phyloP scores from a whole-genome alignment of 2,888 invertebrate species.

The Dolichopus griseipennis region DNA sequence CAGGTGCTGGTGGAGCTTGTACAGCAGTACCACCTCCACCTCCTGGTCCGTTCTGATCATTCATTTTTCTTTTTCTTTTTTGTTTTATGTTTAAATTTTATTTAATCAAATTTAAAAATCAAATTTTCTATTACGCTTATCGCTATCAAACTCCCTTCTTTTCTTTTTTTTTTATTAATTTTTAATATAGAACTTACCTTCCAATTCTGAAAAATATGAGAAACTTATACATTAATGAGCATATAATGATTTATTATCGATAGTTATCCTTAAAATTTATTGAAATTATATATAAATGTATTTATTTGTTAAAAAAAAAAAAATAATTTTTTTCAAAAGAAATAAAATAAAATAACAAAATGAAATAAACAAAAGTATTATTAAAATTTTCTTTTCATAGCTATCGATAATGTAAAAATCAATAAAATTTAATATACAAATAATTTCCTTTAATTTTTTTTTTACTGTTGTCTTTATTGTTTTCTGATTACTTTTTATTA shows the following conservation, averaged over 20 bases:
- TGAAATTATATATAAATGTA: too few species aligned
- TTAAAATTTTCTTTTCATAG: background rate
- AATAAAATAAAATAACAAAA: background rate
- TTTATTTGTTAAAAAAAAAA: too few species aligned
- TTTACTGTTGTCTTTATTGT: background rate
- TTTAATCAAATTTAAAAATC: background rate
- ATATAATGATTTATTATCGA: background rate
- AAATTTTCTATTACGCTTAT: background rate
- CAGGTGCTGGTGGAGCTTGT: conserved; percentile 11
- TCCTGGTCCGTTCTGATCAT: conserved; percentile 21
- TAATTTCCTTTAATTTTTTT: background rate
- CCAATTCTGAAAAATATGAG: background rate
- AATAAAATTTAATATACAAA: background rate
- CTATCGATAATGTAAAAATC: background rate
- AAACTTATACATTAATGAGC: conserved; percentile 3
- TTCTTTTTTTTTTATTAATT: background rate
- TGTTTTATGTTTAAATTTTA: conserved; percentile 7
- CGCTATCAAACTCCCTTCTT: background rate
- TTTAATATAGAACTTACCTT: background rate
- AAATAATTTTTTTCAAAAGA: too few species aligned
- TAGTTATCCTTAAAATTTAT: background rate
- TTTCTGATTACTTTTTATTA: background rate
- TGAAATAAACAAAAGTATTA: background rate
- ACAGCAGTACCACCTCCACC: conserved; percentile 18
- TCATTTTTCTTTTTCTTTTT: conserved; percentile 16